Percentiles rank a stretch among this genome's conserved stretches.
These are phyloP conservation scores for Matsumurasca onukii DNA, from an alignment of 1,140 invertebrate species.

Conservation along the genomic window DNA sequence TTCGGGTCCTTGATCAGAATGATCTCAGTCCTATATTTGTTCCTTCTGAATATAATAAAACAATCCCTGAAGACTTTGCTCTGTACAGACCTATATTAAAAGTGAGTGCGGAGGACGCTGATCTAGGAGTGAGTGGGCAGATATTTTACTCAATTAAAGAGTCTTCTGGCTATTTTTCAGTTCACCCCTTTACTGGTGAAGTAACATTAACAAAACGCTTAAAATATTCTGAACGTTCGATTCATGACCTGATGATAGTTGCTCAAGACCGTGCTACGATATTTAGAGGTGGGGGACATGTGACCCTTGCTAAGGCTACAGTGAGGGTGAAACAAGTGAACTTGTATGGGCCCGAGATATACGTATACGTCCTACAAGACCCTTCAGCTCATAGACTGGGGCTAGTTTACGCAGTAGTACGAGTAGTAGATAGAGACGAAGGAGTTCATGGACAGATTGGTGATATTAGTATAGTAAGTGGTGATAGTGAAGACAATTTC, in stretches of 20 bases:
- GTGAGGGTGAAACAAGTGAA: slow-evolving; percentile 84
- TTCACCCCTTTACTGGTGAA: slow-evolving; percentile 88
- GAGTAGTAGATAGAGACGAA: slow-evolving; percentile 75
- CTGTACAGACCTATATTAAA: slow-evolving; percentile 73
- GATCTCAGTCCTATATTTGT: slow-evolving; percentile 91
- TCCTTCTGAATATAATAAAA: slow-evolving; percentile 77
- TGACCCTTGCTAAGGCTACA: slow-evolving; percentile 68
- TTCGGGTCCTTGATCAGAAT: slow-evolving; percentile 84
- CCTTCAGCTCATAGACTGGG: slow-evolving; percentile 80
- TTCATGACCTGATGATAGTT: slow-evolving; percentile 73
- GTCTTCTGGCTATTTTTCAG: slow-evolving; percentile 81
- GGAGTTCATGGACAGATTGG: slow-evolving; percentile 82
- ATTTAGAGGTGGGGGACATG: slow-evolving; percentile 56
- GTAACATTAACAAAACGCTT: slow-evolving; percentile 80
- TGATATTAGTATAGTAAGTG: slow-evolving; percentile 78
- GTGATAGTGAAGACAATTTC: slow-evolving; percentile 84
- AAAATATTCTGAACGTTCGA: slow-evolving; percentile 60
- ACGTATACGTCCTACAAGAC: slow-evolving; percentile 72
- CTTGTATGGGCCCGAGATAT: slow-evolving; percentile 79
- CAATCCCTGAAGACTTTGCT: slow-evolving; percentile 84
- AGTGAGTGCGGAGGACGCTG: slow-evolving; percentile 90
- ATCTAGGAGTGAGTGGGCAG: slow-evolving; percentile 90
- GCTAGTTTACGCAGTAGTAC: slow-evolving; percentile 86
- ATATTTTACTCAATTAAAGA: slow-evolving; percentile 93
- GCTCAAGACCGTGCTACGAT: slow-evolving; percentile 79